Percentiles rank a stretch among this genome's conserved stretches.
These are phyloP conservation scores for Carpatolechia fugitivella DNA, from an alignment of 2,888 invertebrate species.

Conservation along the genomic window DNA sequence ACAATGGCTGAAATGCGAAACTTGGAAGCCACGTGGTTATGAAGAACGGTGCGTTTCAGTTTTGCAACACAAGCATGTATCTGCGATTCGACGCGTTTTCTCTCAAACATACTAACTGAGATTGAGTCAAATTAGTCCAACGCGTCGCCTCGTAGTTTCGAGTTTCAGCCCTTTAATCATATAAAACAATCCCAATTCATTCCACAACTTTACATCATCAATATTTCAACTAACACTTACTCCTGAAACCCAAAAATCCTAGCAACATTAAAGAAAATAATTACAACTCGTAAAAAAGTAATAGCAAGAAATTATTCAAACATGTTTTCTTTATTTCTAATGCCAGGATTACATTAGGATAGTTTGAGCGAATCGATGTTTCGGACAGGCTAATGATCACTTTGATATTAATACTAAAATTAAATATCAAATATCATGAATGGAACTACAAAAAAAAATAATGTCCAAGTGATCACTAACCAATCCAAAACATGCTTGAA, in stretches of 20 bases:
- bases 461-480: background rate
- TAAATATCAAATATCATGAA: background rate
- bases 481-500: background rate
- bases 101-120: no score
- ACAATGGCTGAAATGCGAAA: no score
- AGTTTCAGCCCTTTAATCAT: no score
- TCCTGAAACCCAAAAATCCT: background rate
- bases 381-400: background rate
- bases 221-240: background rate
- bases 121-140: no score
- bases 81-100: no score
- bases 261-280: background rate
- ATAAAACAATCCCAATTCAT: no score
- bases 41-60: no score
- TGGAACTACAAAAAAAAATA: background rate
- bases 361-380: slow-evolving; percentile 1
- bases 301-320: background rate
- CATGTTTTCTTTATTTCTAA: background rate
- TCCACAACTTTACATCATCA: background rate
- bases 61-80: no score
- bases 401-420: background rate
- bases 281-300: background rate
- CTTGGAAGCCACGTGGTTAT: no score
- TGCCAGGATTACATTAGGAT: slow-evolving; percentile 12
- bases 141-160: no score